A percentile compares a stretch with the other conserved stretches of the same genome.
Conservation (phyloP, 1,140 invertebrate species). For the Euwallacea fornicatus region DNA sequence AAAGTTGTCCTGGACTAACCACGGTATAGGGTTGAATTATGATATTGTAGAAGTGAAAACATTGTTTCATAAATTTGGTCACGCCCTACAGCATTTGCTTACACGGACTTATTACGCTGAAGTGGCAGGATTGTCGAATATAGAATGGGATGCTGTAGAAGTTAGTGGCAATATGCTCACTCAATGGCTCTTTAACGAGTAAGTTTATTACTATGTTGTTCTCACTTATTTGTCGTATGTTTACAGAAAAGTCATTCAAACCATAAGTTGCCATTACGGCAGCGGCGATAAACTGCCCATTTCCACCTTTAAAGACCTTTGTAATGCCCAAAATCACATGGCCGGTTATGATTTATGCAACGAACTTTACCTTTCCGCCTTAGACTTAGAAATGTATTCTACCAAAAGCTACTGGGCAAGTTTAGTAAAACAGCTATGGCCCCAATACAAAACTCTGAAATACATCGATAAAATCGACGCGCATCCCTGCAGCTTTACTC, state of each 20-base stretch:
- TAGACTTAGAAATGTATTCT: conserved; percentile 85
- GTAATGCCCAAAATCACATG: conserved; percentile 70
- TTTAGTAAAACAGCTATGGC: conserved; percentile 75
- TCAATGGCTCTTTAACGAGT: conserved; percentile 76
- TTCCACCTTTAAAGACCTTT: conserved; percentile 65
- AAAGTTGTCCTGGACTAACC: not conserved
- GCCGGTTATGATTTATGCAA: conserved; percentile 75
- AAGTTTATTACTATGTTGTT: conserved; percentile 8
- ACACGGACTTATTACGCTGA: conserved; percentile 80
- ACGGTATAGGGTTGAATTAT: not conserved
- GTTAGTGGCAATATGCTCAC: conserved; percentile 79
- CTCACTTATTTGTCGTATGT: conserved; percentile 1
- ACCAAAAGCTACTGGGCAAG: conserved; percentile 78
- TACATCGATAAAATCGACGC: conserved; percentile 71
- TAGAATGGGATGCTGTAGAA: conserved; percentile 89
- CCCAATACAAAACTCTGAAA: conserved; percentile 72
- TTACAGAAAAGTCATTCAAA: conserved; percentile 60
- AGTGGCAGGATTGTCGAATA: conserved; percentile 78
- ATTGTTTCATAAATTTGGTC: conserved; percentile 85
- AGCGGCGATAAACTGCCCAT: conserved; percentile 71
- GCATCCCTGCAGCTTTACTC: conserved; percentile 77
- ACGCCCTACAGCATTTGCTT: conserved; percentile 78
- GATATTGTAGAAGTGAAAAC: conserved; percentile 63
- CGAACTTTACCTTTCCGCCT: conserved; percentile 77
- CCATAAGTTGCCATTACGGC: conserved; percentile 72